These are phyloP conservation scores for Rhinoraja longicauda DNA, from an alignment of 2,797 vertebrate genomes.

Conservation along the genomic window DNA sequence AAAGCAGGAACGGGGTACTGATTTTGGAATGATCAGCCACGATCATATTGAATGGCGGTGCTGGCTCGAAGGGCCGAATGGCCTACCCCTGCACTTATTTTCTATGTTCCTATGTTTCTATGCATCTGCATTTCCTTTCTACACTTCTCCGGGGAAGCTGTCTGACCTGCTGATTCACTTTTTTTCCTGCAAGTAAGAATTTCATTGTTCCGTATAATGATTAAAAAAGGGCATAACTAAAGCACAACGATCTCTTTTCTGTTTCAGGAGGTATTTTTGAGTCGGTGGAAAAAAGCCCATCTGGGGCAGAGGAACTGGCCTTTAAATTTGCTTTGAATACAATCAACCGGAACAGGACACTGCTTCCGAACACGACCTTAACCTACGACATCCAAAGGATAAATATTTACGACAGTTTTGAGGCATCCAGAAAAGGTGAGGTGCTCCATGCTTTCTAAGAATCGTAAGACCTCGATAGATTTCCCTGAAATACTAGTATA, in stretches of 20 bases:
- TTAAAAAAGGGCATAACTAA: not conserved
- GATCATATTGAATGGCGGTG: too few species aligned
- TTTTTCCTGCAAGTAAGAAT: too few species aligned
- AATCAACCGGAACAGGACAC: conserved; percentile 98
- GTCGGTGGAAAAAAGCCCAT: conserved; percentile 90
- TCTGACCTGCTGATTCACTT: too few species aligned
- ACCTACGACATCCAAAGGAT: conserved; percentile 98
- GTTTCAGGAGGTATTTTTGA: conserved; percentile 91
- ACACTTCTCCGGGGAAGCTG: too few species aligned
- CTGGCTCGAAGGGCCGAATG: too few species aligned
- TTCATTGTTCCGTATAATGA: too few species aligned
- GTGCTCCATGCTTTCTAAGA: not conserved
- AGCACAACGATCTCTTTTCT: not conserved
- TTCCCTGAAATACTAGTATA: not conserved
- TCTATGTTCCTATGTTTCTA: too few species aligned
- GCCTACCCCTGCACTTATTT: too few species aligned
- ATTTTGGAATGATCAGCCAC: too few species aligned
- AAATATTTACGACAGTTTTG: conserved; percentile 98
- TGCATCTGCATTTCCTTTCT: too few species aligned
- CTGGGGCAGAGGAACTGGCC: conserved; percentile 93
- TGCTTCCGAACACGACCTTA: conserved; percentile 95
- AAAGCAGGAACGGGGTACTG: too few species aligned
- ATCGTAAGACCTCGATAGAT: not conserved
- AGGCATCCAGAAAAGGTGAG: conserved; percentile 97
- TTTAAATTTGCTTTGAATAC: conserved; percentile 99